Evolutionary conservation across 1,140 invertebrate species (phyloP).

Genomic region (Pseudomyrmex dendroicus): DNA sequence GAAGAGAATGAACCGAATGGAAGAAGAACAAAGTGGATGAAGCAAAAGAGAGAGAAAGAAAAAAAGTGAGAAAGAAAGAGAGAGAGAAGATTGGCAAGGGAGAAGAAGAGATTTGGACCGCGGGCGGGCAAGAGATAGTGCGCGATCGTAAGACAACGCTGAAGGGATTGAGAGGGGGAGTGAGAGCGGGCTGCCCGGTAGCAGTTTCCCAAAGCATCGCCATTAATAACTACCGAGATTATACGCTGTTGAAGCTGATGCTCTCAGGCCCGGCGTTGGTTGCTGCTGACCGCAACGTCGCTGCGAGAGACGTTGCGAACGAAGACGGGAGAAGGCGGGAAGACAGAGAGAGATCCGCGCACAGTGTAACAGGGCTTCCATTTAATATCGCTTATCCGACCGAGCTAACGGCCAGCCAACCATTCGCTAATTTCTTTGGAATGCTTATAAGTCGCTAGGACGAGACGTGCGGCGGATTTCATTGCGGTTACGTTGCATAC

Average conservation of each 20-base stretch:
- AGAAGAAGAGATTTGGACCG: slow-evolving; percentile 57
- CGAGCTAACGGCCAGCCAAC: slow-evolving; percentile 75
- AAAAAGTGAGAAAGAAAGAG: slow-evolving; percentile 17
- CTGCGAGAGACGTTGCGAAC: slow-evolving; percentile 60
- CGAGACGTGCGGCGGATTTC: slow-evolving; percentile 9
- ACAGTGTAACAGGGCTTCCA: slow-evolving; percentile 74
- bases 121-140: slow-evolving; percentile 50
- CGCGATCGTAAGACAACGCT: slow-evolving; percentile 66
- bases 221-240: slow-evolving; percentile 84
- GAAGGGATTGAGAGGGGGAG: slow-evolving; percentile 66
- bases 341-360: slow-evolving; percentile 23
- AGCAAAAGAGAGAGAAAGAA: slow-evolving; percentile 61
- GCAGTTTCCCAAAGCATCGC: slow-evolving; percentile 84
- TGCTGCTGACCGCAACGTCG: slow-evolving; percentile 64
- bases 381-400: slow-evolving; percentile 80
- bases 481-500: not conserved
- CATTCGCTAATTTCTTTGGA: slow-evolving; percentile 81
- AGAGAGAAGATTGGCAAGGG: slow-evolving; percentile 49
- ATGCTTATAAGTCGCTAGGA: slow-evolving; percentile 67
- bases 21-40: slow-evolving; percentile 62
- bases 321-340: slow-evolving; percentile 70
- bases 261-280: slow-evolving; percentile 27
- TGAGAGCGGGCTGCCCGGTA: slow-evolving; percentile 80
- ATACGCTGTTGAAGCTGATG: slow-evolving; percentile 78
- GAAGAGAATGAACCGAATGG: slow-evolving; percentile 58